These are phyloP conservation scores for Sebastes trivittatus DNA, from an alignment of 2,797 vertebrate genomes.

Conservation along the genomic window DNA sequence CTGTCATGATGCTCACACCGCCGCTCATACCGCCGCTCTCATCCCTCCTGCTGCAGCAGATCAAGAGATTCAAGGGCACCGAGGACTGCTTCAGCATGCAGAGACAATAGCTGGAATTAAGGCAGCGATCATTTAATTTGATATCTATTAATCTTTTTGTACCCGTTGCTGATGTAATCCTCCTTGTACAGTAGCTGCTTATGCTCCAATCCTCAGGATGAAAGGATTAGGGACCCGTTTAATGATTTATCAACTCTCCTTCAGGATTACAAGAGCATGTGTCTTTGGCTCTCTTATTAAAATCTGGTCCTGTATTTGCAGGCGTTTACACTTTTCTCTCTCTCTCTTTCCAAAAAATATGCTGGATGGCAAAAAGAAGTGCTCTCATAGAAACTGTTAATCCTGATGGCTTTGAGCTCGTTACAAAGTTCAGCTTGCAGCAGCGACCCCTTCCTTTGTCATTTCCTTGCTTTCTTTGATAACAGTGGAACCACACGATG, in stretches of 20 bases:
- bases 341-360: neutral
- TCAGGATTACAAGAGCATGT: constrained; percentile 36
- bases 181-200: constrained; percentile 18
- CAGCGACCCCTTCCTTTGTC: neutral
- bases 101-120: constrained; percentile 61
- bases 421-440: neutral
- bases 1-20: neutral
- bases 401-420: neutral
- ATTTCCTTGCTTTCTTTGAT: neutral
- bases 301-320: constrained; percentile 20
- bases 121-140: constrained; percentile 57
- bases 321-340: neutral
- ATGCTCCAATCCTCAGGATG: constrained; percentile 44
- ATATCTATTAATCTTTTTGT: constrained; percentile 59
- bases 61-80: constrained; percentile 12
- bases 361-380: neutral
- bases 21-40: neutral
- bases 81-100: neutral
- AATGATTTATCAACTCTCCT: constrained; percentile 63
- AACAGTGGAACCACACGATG: neutral
- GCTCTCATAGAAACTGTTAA: neutral
- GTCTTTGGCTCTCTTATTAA: constrained; percentile 49
- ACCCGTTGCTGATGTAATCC: constrained; percentile 52
- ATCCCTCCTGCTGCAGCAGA: neutral
- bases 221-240: constrained; percentile 55